These are phyloP conservation scores for Erebia epiphron DNA, from an alignment of 2,888 invertebrate species.

Conservation along the genomic window DNA sequence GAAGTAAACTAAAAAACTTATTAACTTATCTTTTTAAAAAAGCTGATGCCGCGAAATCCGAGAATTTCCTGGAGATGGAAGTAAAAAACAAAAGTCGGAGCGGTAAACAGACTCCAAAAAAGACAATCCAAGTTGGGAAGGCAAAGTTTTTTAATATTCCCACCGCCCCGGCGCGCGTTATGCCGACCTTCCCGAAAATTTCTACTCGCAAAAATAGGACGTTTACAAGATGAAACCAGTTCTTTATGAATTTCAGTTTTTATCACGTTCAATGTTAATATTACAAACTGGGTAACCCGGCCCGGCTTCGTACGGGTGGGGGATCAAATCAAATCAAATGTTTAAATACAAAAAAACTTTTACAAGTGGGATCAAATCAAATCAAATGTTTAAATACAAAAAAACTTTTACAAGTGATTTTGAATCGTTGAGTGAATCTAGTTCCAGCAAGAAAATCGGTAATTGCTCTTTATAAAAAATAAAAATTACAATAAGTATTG, in stretches of 20 bases:
- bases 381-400: too few relatives aligned
- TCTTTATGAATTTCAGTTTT: constrained; percentile 21
- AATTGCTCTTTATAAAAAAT: too few relatives aligned
- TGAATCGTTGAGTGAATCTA: too few relatives aligned
- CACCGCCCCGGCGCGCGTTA: constrained; percentile 68
- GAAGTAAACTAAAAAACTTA: neutral
- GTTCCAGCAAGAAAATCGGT: too few relatives aligned
- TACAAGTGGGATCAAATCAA: too few relatives aligned
- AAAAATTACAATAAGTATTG: too few relatives aligned
- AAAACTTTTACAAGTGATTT: too few relatives aligned
- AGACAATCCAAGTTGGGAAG: constrained; percentile 75
- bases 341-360: too few relatives aligned
- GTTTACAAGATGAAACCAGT: constrained; percentile 33
- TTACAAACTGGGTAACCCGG: neutral
- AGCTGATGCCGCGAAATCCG: constrained; percentile 23
- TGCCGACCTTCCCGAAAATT: constrained; percentile 51
- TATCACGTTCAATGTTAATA: constrained; percentile 3
- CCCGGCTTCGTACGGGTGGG: too few relatives aligned
- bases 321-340: too few relatives aligned
- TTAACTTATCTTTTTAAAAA: constrained; percentile 3
- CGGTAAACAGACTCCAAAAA: constrained; percentile 71
- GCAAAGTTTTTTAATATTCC: constrained; percentile 81
- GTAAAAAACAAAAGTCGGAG: constrained; percentile 46
- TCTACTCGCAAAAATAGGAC: constrained; percentile 54
- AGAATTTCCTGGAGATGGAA: constrained; percentile 29